Conservation (phyloP, 1,140 invertebrate genomes). For the Cotesia chilonis region DNA sequence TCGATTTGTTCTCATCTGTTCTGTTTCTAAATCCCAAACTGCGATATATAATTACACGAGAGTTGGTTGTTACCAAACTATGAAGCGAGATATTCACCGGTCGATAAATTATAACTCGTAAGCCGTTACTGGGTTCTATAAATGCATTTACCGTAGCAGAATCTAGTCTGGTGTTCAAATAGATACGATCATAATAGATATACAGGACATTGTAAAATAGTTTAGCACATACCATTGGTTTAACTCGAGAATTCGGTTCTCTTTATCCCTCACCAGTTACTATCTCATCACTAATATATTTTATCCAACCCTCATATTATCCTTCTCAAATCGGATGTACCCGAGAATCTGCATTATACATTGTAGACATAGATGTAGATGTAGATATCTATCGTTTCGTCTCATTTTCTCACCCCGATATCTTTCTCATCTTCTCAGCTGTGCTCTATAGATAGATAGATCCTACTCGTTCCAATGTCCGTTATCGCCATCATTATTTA, state of each 20-base stretch:
- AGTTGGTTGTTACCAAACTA: conserved; percentile 55
- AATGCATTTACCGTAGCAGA: no score
- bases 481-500: conserved; percentile 38
- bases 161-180: conserved; percentile 36
- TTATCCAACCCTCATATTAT: no score
- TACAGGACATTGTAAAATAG: conserved; percentile 52
- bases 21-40: background rate
- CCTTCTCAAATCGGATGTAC: background rate
- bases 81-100: conserved; percentile 54
- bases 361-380: background rate
- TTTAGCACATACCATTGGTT: conserved; percentile 52
- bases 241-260: conserved; percentile 20
- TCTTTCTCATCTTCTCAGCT: background rate
- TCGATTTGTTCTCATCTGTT: background rate
- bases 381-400: conserved; percentile 2
- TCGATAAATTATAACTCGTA: conserved; percentile 49
- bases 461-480: conserved; percentile 32
- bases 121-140: background rate
- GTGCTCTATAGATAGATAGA: background rate
- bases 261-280: conserved; percentile 36
- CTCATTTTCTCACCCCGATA: conserved; percentile 38
- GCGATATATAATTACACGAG: no score
- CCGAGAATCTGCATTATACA: background rate
- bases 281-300: conserved; percentile 10
- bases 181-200: conserved; percentile 48